Base-by-base conservation (phyloP, 2,113 vertebrate species). In the Ibidorhyncha struthersii region DNA sequence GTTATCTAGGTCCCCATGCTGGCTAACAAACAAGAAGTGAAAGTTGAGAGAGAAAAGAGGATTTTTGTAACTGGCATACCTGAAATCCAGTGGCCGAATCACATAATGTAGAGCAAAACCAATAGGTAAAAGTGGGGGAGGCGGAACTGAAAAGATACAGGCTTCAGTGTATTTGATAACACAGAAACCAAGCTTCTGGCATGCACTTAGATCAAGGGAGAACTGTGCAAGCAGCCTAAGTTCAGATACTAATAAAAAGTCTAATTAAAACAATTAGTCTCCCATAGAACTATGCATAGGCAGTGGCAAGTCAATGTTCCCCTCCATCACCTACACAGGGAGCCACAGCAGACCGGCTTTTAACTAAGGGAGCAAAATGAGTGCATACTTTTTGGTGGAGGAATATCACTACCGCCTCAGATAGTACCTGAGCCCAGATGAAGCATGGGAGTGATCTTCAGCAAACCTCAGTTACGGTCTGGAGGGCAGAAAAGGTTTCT, bases 251-350 rank as follows among this genome's bases (percentile, higher is more conserved):
- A 94, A 73, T 87, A 85, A 93, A 76, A 91, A 56, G 12, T 53
- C 40, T 91, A 87, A 95, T 94, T 93, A 94, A 94, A 95, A 56
- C 90, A 79, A 79, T 82, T 87, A 85, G 52, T 87, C 74, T 95
- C 41, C 59, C 50, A n/a, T 84, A 29, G 69, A 93, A 84, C 34
- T 13, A 38, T 4, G 3, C 62, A 77, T 15, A 53, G 62, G 58
- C 78, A 69, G 41, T 6, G 10, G 43, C 61, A 84, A 79, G 73
- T 41, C 61, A 45, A 5, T 21, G 27, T 43, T 93, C 79, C 56
- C 91, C 52, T 50, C 30, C 11, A 2, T 36, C 65, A 30, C 40
- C 70, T 87, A 14, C 38, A 40, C 65, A 74, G n/a, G 21, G 14
- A 91, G n/a, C 7, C 63, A 92, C 43, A 15, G 9, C 66, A 77